Base-by-base conservation (phyloP, 2,888 invertebrate genomes). In the Onthophagus sagittarius region DNA sequence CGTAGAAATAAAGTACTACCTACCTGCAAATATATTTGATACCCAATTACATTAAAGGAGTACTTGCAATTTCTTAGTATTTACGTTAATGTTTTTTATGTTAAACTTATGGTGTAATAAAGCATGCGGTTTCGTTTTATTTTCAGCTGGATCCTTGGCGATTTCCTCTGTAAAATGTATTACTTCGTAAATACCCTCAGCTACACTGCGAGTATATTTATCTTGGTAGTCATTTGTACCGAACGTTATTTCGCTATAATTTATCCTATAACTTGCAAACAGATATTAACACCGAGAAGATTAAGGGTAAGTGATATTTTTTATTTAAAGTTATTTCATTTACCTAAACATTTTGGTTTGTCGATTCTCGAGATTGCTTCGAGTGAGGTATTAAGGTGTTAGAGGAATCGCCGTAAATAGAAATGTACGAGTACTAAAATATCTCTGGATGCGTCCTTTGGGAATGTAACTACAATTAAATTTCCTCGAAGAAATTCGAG, bases 181-280 rank as follows among this genome's bases (percentile, higher is more conserved):
- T 93, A 95, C 87, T 96, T 96, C 83, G 92, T 95, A 15, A 93
- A 95, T 84, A 93, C 94, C 11, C 86, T 97, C 78, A 95, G 95
- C 83, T 96, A 96, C 86, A 95, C 95, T 0, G 95, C 95, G 0
- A 96, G 96, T 14, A 94, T 96, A 80, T 92, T 95, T 82, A 96
- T 97, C 77, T 86, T 97, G 76, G 94, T 96, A 53, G 94, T 96
- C 70, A 94, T 96, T 76, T 95, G 95, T 81, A 92, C 93, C 69
- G 96, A 96, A 83, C 87, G 95, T 77, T 96, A 96, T 84, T 91
- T 95, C 82, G 96, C 95, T 70, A 95, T 93, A 81, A 94, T 93
- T 80, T 94, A 92, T 83, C 95, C 93, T 31, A 94, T 94, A 78
- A 92, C 93, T 62, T 94, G 94, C 83, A 93, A 94, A 82, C 93